Evolutionary conservation across 2,797 vertebrate genomes (phyloP).

Genomic region (Sebastes baramenuke): DNA sequence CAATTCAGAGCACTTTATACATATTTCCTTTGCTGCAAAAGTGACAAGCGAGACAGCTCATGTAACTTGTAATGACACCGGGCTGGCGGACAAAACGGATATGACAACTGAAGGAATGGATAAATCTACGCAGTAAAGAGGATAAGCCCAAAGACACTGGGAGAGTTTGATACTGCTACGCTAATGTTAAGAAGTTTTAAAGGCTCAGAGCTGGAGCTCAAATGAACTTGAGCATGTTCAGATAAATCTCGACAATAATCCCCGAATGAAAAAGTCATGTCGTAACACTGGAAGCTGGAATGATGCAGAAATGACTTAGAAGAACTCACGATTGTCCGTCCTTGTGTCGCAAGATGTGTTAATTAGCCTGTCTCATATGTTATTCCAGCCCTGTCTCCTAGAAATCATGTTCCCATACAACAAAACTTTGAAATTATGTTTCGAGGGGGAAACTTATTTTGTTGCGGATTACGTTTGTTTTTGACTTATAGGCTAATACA

Average conservation of each 20-base stretch:
- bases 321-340: background rate
- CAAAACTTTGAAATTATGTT: background rate
- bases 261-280: constrained; percentile 30
- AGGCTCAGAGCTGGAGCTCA: constrained; percentile 1
- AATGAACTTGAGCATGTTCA: constrained; percentile 45
- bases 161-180: constrained; percentile 14
- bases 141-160: constrained; percentile 51
- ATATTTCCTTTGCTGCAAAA: background rate
- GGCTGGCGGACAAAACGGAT: constrained; percentile 15
- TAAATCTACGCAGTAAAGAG: constrained; percentile 26
- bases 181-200: background rate
- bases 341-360: background rate
- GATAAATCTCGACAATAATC: constrained; percentile 55
- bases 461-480: background rate
- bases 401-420: background rate
- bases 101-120: constrained; percentile 38
- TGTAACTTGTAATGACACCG: background rate
- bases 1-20: background rate
- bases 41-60: background rate
- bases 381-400: background rate
- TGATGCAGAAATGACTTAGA: constrained; percentile 3
- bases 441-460: background rate
- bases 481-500: background rate
- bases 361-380: background rate
- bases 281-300: background rate